Evolutionary conservation across 2,113 vertebrate genomes (phyloP).

Genomic region (Petrocephalus microphthalmus): DNA sequence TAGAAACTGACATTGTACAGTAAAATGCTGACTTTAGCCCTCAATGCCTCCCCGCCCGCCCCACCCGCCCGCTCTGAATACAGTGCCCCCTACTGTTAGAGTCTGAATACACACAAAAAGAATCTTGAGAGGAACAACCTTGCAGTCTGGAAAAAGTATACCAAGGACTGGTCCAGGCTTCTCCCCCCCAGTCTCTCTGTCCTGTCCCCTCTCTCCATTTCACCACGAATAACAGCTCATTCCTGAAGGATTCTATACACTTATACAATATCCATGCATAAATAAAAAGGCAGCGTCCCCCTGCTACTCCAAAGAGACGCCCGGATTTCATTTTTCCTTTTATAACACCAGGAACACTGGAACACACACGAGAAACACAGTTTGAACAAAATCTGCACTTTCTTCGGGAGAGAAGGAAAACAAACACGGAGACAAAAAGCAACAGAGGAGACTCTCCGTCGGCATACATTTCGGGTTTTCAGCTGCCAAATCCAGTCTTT

Average conservation of each 20-base stretch:
- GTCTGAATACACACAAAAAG: neutral
- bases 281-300: slow-evolving; percentile 55
- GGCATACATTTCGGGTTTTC: neutral
- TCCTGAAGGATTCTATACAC: slow-evolving; percentile 61
- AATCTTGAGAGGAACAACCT: neutral
- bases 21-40: neutral
- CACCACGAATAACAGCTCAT: slow-evolving; percentile 52
- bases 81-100: neutral
- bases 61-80: neutral
- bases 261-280: slow-evolving; percentile 67
- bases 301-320: slow-evolving; percentile 48
- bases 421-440: slow-evolving; percentile 29
- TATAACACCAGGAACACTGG: slow-evolving; percentile 59
- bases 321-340: slow-evolving; percentile 40
- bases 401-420: slow-evolving; percentile 12
- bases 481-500: neutral
- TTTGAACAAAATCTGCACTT: slow-evolving; percentile 41
- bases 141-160: slow-evolving; percentile 6
- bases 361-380: slow-evolving; percentile 52
- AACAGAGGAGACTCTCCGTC: slow-evolving; percentile 18
- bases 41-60: neutral
- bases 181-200: slow-evolving; percentile 29
- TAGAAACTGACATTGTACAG: slow-evolving; percentile 5
- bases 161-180: neutral
- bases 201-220: slow-evolving; percentile 49